Evolutionary conservation across 1,140 invertebrate species (phyloP), one percentile per base, ranked within the genome.

Genomic region (Drosophila ercepeae): DNA sequence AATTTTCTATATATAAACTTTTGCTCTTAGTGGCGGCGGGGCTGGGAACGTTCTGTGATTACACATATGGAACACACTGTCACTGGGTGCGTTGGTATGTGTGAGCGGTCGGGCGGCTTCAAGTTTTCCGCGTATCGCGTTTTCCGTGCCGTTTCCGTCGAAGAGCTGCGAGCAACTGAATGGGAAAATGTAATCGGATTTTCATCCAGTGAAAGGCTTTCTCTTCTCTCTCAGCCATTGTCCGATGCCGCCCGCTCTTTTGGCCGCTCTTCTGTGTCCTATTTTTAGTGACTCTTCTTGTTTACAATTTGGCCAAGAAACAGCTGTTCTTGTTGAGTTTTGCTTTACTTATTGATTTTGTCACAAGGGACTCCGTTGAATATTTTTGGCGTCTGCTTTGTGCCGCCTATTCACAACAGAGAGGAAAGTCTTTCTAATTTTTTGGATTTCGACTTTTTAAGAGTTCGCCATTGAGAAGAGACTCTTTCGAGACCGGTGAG

Each of bases 1-100:
- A 67, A 75, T 90, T 90, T 90, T 90, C 89, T 90, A 90, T 90
- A 90, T 90, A 90, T 90, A 90, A 90, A 90, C 82, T 53, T 70
- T 65, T 74, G 71, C 71, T 75, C 73, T 61, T 75, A 61, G 73
- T 53, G 39, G 39, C 39, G 59, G 67, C 67, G 72, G 71, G 59
- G 68, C 14, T 60, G 75, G 71, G 78, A 68, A 53, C 61, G 77
- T 59, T 71, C 46, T 55, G 84, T 84, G 71, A 79, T 89, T 89
- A 83, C 75, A 83, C 83, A 88, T 89, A 88, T 89, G 78, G 77
- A 75, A 78, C 73, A 76, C 83, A 89, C 73, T 74, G 69, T 71
- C 69, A 68, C 74, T 53, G 42, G 53, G 14, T 46, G 39, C 44
- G 45, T 21, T 27, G 44, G 57, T 60, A 51, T 67, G 45, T 76